Base-by-base conservation (phyloP, 2,797 vertebrate species). In the Sebastes nivosus region DNA sequence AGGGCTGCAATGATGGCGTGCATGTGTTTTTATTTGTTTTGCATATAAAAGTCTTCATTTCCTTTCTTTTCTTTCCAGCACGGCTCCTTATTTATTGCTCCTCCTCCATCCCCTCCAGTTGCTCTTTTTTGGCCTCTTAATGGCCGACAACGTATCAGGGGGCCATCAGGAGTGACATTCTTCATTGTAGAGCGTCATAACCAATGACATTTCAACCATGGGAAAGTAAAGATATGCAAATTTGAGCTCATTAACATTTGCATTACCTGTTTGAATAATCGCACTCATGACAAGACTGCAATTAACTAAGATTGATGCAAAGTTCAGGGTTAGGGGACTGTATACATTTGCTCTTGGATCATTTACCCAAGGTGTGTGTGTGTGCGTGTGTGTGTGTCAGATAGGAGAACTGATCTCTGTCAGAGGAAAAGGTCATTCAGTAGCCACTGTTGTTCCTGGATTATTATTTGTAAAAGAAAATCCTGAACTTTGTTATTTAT, bases 191-290 rank as follows among this genome's bases (percentile, higher is more conserved):
- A 97, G 96, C 96, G 94, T 97, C 97, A 97, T 96, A 97, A 96
- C 96, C 97, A 97, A 97, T 98, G 97, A 97, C 97, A 99, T 98
- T 98, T 98, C 96, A 97, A 97, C 97, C 98, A 97, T 97, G 96
- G 96, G 96, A 98, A 94, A 97, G 97, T 97, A 97, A 97, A 98
- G 98, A 98, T 98, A 99, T 99, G 98, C 97, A 97, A 98, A 99
- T 98, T 93, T 95, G 95, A 95, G 95, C 96, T 98, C 97, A 98
- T 99, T 99, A 98, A 98, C 98, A 98, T 99, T 98, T 98, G 97
- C 97, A 97, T 97, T 97, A 98, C 97, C 97, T 98, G 97, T 98
- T 98, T 97, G 97, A 98, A 98, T 98, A 98, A 98, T 98, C 97
- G 90, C 95, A 90, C 95, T 95, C 95, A 96, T 98, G 97, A 98